Base-by-base conservation (phyloP, 2,888 invertebrate species). In the Spisula solida region DNA sequence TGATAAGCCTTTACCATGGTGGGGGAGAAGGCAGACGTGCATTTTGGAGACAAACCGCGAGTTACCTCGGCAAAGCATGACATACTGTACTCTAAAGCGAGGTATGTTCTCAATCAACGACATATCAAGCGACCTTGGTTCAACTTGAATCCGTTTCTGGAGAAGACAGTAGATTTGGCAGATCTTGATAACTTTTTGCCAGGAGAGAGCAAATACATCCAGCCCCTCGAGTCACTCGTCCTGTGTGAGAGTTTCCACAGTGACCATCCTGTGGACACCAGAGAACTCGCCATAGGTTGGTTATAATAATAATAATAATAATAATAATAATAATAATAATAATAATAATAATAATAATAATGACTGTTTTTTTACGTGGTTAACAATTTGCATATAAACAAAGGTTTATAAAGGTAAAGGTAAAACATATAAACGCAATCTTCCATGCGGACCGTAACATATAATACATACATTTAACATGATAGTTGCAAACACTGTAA, bases 81-180 rank as follows among this genome's bases (percentile, higher is more conserved):
- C 85, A 81, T 92, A 10, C 48, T 93, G 34, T 94, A 92, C 84
- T 93, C 91, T 12, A 90, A 90, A 70, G 94, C 94, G 12, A 86
- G 94, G 8, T 85, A 90, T 51, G 89, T 93, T 8, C 87, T 94
- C 12, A 93, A 93, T 79, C 91, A 93, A 81, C 86, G 92, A 51
- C 90, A 93, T 41, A 92, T 93, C 16, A 94, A 93, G 82, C 82
- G 93, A 34, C 92, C 93, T 0, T 93, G 92, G 92, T 94, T 93
- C 81, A 92, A 92, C 55, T 87, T 94, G n/a, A 93, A 94, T 60
- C 94, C 94, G 41, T 93, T 92, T 87, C 48, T 94, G 34, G 93
- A 94, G 82, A 91, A 85, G 81, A 92, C 92, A 20, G 91, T 92
- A 18, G 92, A 92, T 25, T 75, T 85, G 0, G 79, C 86, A 8